These are phyloP conservation scores for Willisornis vidua DNA, from an alignment of 2,113 vertebrate species.

Conservation along the genomic window DNA sequence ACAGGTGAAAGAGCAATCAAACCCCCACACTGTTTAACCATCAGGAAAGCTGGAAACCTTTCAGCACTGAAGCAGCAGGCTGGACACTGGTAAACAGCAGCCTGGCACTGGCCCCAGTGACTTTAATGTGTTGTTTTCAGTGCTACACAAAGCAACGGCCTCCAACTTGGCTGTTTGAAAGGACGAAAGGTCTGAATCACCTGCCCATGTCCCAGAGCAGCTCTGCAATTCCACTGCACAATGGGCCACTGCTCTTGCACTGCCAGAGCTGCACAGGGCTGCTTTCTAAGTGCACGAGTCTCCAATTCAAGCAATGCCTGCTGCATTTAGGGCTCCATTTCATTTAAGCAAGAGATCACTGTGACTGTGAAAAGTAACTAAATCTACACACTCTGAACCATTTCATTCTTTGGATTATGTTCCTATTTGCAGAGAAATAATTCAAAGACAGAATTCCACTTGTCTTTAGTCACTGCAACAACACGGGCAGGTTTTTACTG, in stretches of 20 bases:
- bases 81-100: neutral
- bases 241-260: neutral
- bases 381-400: neutral
- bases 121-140: neutral
- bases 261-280: neutral
- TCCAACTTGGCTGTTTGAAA: neutral
- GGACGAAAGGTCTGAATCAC: neutral
- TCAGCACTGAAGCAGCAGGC: neutral
- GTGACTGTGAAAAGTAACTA: neutral
- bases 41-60: neutral
- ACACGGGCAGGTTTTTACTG: neutral
- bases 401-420: neutral
- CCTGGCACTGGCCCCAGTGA: neutral
- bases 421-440: neutral
- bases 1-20: slow-evolving; percentile 21
- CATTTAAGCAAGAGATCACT: neutral
- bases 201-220: neutral
- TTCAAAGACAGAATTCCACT: neutral
- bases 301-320: neutral
- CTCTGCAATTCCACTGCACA: neutral
- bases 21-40: neutral
- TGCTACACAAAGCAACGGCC: neutral
- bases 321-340: neutral
- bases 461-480: neutral
- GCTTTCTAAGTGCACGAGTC: neutral